Percentiles rank a stretch among this genome's conserved stretches.
Evolutionary conservation across 2,888 invertebrate species (phyloP).

Genomic region (Drosophila macrospina): DNA sequence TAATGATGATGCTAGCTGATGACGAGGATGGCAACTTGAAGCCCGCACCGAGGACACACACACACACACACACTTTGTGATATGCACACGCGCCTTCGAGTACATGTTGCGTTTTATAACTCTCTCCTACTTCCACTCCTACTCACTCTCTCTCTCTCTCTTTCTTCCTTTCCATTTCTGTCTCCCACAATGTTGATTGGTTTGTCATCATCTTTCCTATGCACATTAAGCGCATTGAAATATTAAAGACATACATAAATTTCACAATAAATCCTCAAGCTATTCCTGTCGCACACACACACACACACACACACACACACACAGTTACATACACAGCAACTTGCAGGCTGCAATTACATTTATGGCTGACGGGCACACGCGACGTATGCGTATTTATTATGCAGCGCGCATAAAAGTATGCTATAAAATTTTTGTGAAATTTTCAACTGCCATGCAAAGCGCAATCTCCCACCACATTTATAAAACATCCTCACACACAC

Average conservation of each 20-base stretch:
- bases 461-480: constrained; percentile 3
- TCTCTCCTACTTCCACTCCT: not conserved
- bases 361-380: constrained; percentile 42
- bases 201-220: constrained; percentile 34
- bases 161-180: not conserved
- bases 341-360: constrained; percentile 56
- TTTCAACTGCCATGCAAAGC: constrained; percentile 26
- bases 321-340: not conserved
- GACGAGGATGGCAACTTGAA: constrained; percentile 5
- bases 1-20: constrained; percentile 14
- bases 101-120: constrained; percentile 16
- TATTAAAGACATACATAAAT: constrained; percentile 48
- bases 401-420: constrained; percentile 55
- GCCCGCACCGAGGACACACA: constrained; percentile 1
- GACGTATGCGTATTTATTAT: constrained; percentile 50
- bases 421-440: constrained; percentile 44
- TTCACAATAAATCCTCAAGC: constrained; percentile 35
- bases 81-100: constrained; percentile 7
- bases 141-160: too few relatives aligned
- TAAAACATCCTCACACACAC: not conserved
- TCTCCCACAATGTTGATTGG: constrained; percentile 34
- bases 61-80: not conserved
- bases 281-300: constrained; percentile 7
- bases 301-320: constrained; percentile 9
- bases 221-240: constrained; percentile 42